Evolutionary conservation across 1,140 invertebrate species (phyloP).

Genomic region (Cephus cinctus): DNA sequence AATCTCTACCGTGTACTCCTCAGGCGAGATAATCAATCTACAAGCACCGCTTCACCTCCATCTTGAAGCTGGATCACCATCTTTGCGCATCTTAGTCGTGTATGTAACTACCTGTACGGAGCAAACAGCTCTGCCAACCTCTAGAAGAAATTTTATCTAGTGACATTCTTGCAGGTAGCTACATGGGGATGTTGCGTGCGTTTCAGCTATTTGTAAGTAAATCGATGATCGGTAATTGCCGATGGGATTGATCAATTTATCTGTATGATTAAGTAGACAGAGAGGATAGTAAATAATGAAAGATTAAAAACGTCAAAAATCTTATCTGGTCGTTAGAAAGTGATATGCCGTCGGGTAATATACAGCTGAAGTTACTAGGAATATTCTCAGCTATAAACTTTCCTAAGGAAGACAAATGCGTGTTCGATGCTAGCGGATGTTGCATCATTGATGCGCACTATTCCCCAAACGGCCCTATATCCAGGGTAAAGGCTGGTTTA

Average conservation of each 20-base stretch:
- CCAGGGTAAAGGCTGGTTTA: slow-evolving; percentile 47
- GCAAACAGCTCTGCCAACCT: too few relatives aligned
- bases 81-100: slow-evolving; percentile 6
- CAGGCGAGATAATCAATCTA: slow-evolving; percentile 22
- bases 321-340: not conserved
- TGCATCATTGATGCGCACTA: slow-evolving; percentile 54
- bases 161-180: too few relatives aligned
- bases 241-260: too few relatives aligned
- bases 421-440: slow-evolving; percentile 38
- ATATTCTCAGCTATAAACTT: slow-evolving; percentile 46
- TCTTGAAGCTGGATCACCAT: slow-evolving; percentile 1
- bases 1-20: slow-evolving; percentile 14
- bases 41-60: slow-evolving; percentile 13
- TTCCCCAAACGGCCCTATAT: slow-evolving; percentile 50
- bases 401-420: slow-evolving; percentile 51
- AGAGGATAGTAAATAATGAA: too few relatives aligned
- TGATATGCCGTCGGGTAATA: slow-evolving; percentile 20
- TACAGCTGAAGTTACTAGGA: slow-evolving; percentile 22
- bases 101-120: too few relatives aligned
- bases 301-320: too few relatives aligned
- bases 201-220: too few relatives aligned
- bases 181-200: too few relatives aligned
- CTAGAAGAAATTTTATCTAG: too few relatives aligned
- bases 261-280: too few relatives aligned
- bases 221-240: too few relatives aligned